Evolutionary conservation across 2,113 vertebrate genomes (phyloP), one percentile per base, ranked within the genome.

Genomic region (Setophaga kirtlandii): DNA sequence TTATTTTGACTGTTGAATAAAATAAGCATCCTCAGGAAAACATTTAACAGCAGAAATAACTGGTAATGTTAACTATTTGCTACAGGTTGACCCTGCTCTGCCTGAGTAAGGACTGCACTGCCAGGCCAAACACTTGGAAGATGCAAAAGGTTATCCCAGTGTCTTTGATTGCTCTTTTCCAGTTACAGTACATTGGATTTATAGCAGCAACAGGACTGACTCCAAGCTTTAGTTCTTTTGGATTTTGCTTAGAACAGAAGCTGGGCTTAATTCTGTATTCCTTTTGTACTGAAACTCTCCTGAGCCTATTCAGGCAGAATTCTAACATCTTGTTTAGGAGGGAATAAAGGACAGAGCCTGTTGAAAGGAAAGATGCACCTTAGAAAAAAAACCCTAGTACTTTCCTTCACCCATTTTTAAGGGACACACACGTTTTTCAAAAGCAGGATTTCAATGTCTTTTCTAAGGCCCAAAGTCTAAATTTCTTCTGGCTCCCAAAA

Each of bases 71-170:
- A 89, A 71, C 64, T 74, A 46, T 12, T 68, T 83, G 67, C 79
- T 82, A 88, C 52, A 74, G 70, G 30, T 23, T 83, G 78, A 94
- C 79, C 33, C 60, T 87, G 60, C 71, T 94, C 79, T 93, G 93
- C 93, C 85, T 82, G 68, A 90, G 87, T 67, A 95, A 93, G 67
- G 82, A 78, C 53, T 77, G 65, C 69, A 79, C 65, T 78, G 83
- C 73, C 88, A 79, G 49, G 62, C 76, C 76, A 83, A 95, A 77
- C 52, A 59, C 50, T 65, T 42, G 3, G 53, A 88, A 65, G 69
- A 90, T 47, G 55, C 30, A 60, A 93, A 64, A 39, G 73, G 62
- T 46, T 71, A 53, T n/a, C 30, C 71, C 85, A 53, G 39, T 27
- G n/a, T 75, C 56, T 81, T 56, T 67, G 59, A 35, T 27, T 85